A percentile compares a stretch with the other conserved stretches of the same genome.
Conservation (phyloP, 2,888 invertebrate genomes). For the Drosophila mimetica region DNA sequence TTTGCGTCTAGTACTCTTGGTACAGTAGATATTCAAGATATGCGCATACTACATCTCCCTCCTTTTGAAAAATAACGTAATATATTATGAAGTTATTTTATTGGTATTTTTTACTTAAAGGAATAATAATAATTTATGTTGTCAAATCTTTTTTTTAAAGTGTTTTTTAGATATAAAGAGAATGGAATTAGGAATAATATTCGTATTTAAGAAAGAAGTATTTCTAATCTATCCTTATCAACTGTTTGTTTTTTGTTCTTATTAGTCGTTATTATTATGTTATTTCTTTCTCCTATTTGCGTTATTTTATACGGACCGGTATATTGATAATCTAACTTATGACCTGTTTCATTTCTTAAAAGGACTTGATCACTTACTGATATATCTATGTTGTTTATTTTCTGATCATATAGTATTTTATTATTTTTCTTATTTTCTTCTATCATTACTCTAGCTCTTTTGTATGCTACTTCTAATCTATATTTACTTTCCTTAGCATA, state of each 20-base stretch:
- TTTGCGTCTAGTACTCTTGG: too few species aligned
- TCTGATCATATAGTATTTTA: slow-evolving; percentile 10
- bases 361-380: slow-evolving; percentile 15
- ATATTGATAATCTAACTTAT: slow-evolving; percentile 10
- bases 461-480: too few species aligned
- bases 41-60: too few species aligned
- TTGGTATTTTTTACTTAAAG: not conserved
- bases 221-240: not conserved
- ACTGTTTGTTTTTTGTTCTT: slow-evolving; percentile 14
- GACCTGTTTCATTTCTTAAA: slow-evolving; percentile 13
- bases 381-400: slow-evolving; percentile 14
- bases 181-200: slow-evolving; percentile 3
- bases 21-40: too few species aligned
- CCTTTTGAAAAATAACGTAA: too few species aligned
- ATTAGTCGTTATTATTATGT: slow-evolving; percentile 5
- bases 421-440: not conserved
- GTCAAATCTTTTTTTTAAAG: not conserved
- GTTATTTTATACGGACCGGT: slow-evolving; percentile 12
- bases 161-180: not conserved
- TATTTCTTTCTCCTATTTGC: slow-evolving; percentile 8
- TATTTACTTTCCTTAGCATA: not conserved
- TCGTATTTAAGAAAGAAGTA: not conserved
- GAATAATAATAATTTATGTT: not conserved
- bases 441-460: not conserved
- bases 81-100: too few species aligned